Base-by-base conservation (phyloP, 1,140 invertebrate genomes). In the Atta texana region DNA sequence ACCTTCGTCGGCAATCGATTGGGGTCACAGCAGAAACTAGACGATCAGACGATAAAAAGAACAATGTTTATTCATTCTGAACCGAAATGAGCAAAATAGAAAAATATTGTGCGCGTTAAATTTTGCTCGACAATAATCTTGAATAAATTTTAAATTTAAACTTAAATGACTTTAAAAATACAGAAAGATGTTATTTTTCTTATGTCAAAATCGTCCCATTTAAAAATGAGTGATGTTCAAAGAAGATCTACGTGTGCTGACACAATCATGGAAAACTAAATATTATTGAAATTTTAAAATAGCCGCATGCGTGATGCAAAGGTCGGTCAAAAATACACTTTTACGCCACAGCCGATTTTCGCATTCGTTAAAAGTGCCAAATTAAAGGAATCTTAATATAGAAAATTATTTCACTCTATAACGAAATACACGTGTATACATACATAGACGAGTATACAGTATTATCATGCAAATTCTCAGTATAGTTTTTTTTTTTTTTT, bases 21-120 rank as follows among this genome's bases (percentile, higher is more conserved):
- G 86, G 39, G 88, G 88, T 88, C 88, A 86, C 51, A 28, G 12
- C 78, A 88, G 87, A 89, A 86, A 89, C 71, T 59, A 68, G 59
- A 61, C 16, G n/a, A 44, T 18, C 57, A 31, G 39, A 24, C 69
- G 64, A 81, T 21, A 34, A 87, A 53, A 44, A 44, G 14, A 51
- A n/a, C 69, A 34, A 31, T 24, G 12, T 85, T 85, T 55, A 10
- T 71, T 74, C 64, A 39, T 55, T n/a, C 21, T 24, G 57, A 64
- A 51, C 68, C 49, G 7, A 44, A 12, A 18, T 21, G 28, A 16
- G 1, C 16, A 49, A 51, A 66, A 59, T 61, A 3, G 49, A 80
- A n/a, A 44, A 18, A 8, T 14, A 28, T 1, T 34, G 3, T 21
- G 1, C 0, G 44, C 31, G 21, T 14, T 31, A 28, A 8, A 8